A percentile compares a stretch with the other conserved stretches of the same genome.
phyloP scores from a whole-genome alignment of 2,797 vertebrate species.

The Diplodus sargus region DNA sequence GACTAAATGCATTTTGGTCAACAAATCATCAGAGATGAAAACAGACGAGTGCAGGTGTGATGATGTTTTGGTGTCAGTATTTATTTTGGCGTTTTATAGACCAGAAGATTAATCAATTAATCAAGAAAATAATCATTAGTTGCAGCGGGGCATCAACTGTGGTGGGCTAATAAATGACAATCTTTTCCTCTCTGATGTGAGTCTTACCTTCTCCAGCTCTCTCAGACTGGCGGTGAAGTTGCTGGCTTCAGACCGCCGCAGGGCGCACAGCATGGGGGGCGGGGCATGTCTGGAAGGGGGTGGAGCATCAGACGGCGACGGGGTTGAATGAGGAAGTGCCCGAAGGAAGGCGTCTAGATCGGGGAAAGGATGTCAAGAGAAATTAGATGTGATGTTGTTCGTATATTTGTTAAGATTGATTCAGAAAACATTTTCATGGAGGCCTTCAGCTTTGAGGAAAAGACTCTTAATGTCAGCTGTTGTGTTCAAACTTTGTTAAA shows the following conservation, averaged over 20 bases:
- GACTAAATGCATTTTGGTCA: not conserved
- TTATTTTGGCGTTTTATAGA: too few species aligned
- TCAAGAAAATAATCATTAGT: too few species aligned
- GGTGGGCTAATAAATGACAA: not conserved
- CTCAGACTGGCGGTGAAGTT: constrained; percentile 95
- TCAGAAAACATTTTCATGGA: too few species aligned
- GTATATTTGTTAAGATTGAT: too few species aligned
- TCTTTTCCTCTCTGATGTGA: not conserved
- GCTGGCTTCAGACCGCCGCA: constrained; percentile 90
- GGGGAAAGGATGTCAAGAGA: not conserved
- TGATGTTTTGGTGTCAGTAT: too few species aligned
- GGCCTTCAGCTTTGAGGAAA: too few species aligned
- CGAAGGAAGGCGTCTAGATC: constrained; percentile 85
- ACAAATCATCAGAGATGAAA: not conserved
- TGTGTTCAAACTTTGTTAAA: too few species aligned
- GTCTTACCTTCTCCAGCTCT: constrained; percentile 93
- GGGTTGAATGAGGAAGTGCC: constrained; percentile 80
- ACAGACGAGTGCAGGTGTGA: not conserved
- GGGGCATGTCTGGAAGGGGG: constrained; percentile 78
- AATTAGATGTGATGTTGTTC: not conserved
- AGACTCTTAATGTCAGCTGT: too few species aligned
- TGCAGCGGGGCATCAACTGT: too few species aligned
- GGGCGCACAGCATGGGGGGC: constrained; percentile 87
- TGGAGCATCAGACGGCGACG: constrained; percentile 71
- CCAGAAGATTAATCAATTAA: too few species aligned